Evolutionary conservation across 2,797 vertebrate species (phyloP), one percentile per base, ranked within the genome.

Genomic region (Diplodus puntazzo): DNA sequence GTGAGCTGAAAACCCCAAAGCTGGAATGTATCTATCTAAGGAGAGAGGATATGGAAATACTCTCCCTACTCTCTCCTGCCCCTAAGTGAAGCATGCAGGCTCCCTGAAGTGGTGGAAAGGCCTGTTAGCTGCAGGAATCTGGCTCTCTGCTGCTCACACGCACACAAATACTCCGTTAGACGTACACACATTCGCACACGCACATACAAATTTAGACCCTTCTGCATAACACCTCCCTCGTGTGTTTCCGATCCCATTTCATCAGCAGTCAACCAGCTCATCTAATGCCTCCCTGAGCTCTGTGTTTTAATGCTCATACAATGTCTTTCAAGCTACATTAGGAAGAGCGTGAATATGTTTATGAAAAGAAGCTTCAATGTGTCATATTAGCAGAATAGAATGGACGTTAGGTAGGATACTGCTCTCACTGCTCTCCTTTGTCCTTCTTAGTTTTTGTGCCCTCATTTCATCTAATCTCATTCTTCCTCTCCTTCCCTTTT

Each of bases 271-370:
- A 85, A 79, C 64, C 75, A 55, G 72, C 82, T 84, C 73, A 5
- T 58, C 77, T 85, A 85, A 83, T 76, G 71, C 77, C 62, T 89
- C 79, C 64, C 77, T n/a, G 48, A 85, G 79, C 87, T 73, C 70
- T 2, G 10, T 75, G 73, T 83, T 87, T 87, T 84, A 84, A 85
- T 74, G 84, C 79, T 85, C 79, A 63, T 75, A 77, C 77, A 60
- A 58, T 84, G 88, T 90, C 79, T 90, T 92, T 94, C 86, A 88
- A 87, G 87, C 74, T 88, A 85, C 89, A 91, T 92, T 92, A 93
- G 84, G 53, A 80, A 62, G 50, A 71, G 43, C 59, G 65, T 66
- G 75, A 55, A 43, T 55, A 14, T 61, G 73, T 58, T 75, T 71
- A 48, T 70, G 30, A 66, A 64, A 73, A 69, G 64, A 45, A 50